A percentile compares a stretch with the other conserved stretches of the same genome.
Evolutionary conservation across 2,113 vertebrate genomes (phyloP).

Genomic region (Struthio camelus): DNA sequence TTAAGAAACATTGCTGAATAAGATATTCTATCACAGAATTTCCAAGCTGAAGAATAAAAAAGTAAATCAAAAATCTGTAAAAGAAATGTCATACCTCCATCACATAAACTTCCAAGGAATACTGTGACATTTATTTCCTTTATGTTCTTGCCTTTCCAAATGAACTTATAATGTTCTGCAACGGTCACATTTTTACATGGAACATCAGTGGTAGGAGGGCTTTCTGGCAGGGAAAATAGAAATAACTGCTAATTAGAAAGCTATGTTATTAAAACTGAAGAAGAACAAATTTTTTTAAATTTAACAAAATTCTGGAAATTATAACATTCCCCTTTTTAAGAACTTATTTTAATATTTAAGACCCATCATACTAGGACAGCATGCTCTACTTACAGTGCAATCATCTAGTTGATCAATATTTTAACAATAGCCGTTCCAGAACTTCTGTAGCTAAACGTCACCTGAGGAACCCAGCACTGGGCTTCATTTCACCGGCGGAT

Average conservation of each 20-base stretch:
- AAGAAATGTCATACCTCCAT: slow-evolving; percentile 52
- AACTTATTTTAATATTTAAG: background rate
- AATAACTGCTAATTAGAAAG: background rate
- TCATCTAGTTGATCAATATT: background rate
- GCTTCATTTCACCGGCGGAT: background rate
- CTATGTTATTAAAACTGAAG: background rate
- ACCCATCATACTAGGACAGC: background rate
- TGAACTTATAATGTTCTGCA: slow-evolving; percentile 83
- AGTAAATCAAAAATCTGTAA: background rate
- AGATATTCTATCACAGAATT: background rate
- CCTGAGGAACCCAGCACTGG: background rate
- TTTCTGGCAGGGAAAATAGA: slow-evolving; percentile 49
- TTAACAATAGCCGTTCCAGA: background rate
- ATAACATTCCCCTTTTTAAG: background rate
- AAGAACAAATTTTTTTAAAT: background rate
- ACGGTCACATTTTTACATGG: slow-evolving; percentile 80
- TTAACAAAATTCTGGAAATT: background rate
- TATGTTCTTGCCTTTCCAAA: slow-evolving; percentile 83
- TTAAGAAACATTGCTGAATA: background rate
- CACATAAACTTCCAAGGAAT: slow-evolving; percentile 67
- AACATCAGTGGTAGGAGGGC: background rate
- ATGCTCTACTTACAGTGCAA: background rate
- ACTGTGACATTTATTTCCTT: slow-evolving; percentile 76
- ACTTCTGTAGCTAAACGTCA: background rate
- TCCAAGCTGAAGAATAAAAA: background rate